Base-by-base conservation (phyloP, 2,113 vertebrate genomes). In the Drymodes brunneopygia region DNA sequence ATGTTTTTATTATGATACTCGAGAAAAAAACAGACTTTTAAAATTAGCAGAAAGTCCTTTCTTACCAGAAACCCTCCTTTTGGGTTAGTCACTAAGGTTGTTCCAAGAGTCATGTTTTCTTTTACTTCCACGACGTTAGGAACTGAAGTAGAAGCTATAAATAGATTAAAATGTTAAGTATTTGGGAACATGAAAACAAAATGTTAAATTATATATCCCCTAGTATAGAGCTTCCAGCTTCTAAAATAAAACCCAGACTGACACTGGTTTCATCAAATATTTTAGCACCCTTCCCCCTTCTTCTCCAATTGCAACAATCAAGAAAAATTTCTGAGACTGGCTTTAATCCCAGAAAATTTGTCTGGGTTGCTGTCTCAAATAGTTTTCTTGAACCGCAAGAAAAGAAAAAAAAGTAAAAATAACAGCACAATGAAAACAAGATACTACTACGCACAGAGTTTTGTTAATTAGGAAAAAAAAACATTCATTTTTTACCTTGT, bases 101-200 rank as follows among this genome's bases (percentile, higher is more conserved):
- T 98, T 98, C 99, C 99, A 98, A 99, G 99, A 47, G 99, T 99
- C 99, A 99, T 99, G 97, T 99, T 99, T 97, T 99, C 99, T 94
- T 99, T 99, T 94, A 99, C 98, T 98, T 99, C 99, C 22, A 97
- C 96, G 28, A 99, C 95, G 27, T 99, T 98, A 88, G 99, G 98
- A 97, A 99, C 98, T 54, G 99, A 99, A 90, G 98, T 99, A 96
- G 95, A 54, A 57, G 91, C 98, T 98, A 97, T 93, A 98, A 98
- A 97, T 86, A 97, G 93, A 98, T 94, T 56, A 95, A 93, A 92
- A 86, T 92, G 93, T 92, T 75, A 96, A 95, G 83, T 89, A 90
- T 92, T 82, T 92, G 74, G 81, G 95, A 95, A 86, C 50, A 69
- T 65, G 56, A 85, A 96, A 96, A 92, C 66, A 94, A 95, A 97